Conservation (phyloP, 2,113 vertebrate genomes). For the Caranx ignobilis region DNA sequence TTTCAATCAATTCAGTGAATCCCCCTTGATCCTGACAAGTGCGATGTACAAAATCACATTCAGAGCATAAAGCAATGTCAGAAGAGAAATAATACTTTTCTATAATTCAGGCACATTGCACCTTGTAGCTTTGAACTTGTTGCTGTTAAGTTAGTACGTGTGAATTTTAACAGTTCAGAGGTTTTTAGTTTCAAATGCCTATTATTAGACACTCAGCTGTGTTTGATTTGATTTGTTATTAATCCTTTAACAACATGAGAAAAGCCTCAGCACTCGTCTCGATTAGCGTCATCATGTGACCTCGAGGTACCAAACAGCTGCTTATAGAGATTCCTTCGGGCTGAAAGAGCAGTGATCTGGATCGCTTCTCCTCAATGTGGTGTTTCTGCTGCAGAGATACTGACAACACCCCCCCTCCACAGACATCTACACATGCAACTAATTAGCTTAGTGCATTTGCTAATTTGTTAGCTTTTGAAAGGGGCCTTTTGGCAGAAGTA, state of each 20-base stretch:
- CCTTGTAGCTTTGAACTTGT: not conserved
- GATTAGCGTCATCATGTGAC: not conserved
- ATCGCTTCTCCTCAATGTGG: conserved; percentile 16
- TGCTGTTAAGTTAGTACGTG: not conserved
- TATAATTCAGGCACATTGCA: not conserved
- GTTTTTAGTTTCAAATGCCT: not conserved
- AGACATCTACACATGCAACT: conserved; percentile 18
- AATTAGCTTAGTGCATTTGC: conserved; percentile 27
- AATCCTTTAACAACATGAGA: conserved; percentile 26
- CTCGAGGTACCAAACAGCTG: conserved; percentile 7
- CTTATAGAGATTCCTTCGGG: conserved; percentile 7
- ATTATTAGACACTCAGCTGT: not conserved
- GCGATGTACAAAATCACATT: conserved; percentile 21
- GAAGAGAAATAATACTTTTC: conserved; percentile 13
- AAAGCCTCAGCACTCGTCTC: not conserved
- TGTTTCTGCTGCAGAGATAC: not conserved
- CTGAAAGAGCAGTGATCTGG: not conserved
- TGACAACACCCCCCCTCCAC: not conserved
- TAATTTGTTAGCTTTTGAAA: conserved; percentile 33
- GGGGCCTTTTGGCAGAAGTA: conserved; percentile 9
- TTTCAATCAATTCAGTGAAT: conserved; percentile 29
- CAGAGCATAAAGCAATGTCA: conserved; percentile 1
- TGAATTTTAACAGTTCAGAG: not conserved
- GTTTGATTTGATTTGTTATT: conserved; percentile 1
- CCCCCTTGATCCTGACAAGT: conserved; percentile 7